Base-by-base conservation (phyloP, 2,113 vertebrate genomes). In the Anhinga anhinga region DNA sequence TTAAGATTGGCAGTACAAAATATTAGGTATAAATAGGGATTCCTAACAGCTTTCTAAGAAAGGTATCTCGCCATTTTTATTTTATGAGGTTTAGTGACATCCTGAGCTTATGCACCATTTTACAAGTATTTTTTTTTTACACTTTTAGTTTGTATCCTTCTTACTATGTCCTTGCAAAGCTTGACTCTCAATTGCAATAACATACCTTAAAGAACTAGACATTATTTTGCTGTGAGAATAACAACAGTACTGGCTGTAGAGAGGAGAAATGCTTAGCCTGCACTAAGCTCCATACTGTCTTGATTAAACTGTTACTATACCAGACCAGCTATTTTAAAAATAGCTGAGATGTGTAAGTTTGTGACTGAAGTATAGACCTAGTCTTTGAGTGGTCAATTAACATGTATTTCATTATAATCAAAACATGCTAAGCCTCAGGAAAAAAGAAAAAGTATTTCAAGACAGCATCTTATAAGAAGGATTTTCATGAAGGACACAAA, bases 301-400 rank as follows among this genome's bases (percentile, higher is more conserved):
- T 81, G 86, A 95, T 93, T 96, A 95, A 92, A 90, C 82, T 92
- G 66, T 67, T 88, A 20, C 53, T 47, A 38, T 65, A 77, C 26
- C 7, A 92, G 49, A 80, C 7, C 15, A 85, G 70, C 50, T 90
- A 77, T 88, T 96, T 95, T 83, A 83, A 95, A 93, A 97, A 90
- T 56, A 95, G 85, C 82, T 95, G 94, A 95, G 88, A 88, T 49
- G 21, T 93, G 62, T 92, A 95, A 90, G 25, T 90, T 90, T 95
- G 53, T 96, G 63, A 70, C 58, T 93, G 71, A 95, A 95, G 73
- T 77, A 77, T 73, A 90, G 74, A 92, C 27, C 7, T 45, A 56
- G 14, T 20, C 44, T 90, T 94, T 84, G 63, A 74, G 83, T 77
- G 7, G 55, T 91, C 69, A 91, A 78, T 93, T 95, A 87, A 93